These are phyloP conservation scores for Heptranchias perlo DNA, from an alignment of 2,113 vertebrate genomes.

Conservation along the genomic window DNA sequence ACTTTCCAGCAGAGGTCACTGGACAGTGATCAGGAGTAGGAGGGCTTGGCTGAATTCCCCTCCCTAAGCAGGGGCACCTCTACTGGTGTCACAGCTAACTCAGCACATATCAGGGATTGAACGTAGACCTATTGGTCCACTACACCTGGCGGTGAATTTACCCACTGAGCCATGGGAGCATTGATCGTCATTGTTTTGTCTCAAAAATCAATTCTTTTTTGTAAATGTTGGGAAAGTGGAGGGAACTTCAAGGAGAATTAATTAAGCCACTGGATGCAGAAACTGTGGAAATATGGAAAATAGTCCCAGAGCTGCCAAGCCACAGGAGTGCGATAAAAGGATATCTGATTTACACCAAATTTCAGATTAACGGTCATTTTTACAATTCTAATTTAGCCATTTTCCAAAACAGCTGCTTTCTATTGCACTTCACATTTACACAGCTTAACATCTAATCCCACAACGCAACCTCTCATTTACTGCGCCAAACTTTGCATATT, in stretches of 20 bases:
- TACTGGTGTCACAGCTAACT: background rate
- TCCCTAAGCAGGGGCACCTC: background rate
- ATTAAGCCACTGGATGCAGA: background rate
- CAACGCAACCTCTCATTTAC: background rate
- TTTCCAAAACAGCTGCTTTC: constrained; percentile 33
- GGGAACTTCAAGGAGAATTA: background rate
- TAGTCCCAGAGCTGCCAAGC: background rate
- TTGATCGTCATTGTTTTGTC: background rate
- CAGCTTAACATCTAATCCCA: background rate
- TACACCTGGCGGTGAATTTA: background rate
- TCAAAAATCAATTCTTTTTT: background rate
- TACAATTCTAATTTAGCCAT: background rate
- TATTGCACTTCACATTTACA: background rate
- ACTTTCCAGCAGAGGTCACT: background rate
- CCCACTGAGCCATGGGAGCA: background rate
- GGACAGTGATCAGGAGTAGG: background rate
- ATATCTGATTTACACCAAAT: background rate
- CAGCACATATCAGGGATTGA: background rate
- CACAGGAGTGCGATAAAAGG: background rate
- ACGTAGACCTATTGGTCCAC: background rate
- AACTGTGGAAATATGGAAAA: constrained; percentile 24
- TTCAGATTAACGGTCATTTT: background rate
- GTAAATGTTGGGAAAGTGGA: background rate
- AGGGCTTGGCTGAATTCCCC: background rate
- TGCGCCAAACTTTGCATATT: background rate